Conservation (phyloP, 2,113 vertebrate species). For the Archocentrus centrarchus region DNA sequence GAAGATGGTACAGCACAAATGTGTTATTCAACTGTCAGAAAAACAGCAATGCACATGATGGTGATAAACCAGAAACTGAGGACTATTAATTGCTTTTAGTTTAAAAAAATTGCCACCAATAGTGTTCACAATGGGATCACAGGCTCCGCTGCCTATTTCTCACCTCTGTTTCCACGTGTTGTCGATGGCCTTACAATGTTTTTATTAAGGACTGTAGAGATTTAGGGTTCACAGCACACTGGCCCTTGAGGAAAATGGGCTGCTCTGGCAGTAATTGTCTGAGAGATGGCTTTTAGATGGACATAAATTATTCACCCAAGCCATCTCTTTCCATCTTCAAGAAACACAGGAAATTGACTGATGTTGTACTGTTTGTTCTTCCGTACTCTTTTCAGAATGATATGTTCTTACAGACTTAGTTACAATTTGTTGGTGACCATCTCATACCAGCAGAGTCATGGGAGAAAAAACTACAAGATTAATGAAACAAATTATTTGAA, state of each 20-base stretch:
- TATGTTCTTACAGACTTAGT: conserved; percentile 1
- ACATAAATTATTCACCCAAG: conserved; percentile 49
- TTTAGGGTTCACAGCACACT: neutral
- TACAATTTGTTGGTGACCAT: neutral
- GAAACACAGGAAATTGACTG: conserved; percentile 23
- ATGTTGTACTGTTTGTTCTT: conserved; percentile 20
- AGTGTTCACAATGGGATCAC: neutral
- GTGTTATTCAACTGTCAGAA: neutral
- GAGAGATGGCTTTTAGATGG: conserved; percentile 45
- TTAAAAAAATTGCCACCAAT: neutral
- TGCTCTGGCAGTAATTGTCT: conserved; percentile 28
- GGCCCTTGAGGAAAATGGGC: conserved; percentile 10
- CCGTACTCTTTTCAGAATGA: neutral
- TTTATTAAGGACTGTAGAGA: neutral
- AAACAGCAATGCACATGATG: neutral
- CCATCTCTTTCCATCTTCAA: conserved; percentile 18
- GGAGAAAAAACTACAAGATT: neutral
- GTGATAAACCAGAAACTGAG: neutral
- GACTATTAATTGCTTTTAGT: neutral
- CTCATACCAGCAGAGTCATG: neutral
- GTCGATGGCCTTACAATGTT: neutral
- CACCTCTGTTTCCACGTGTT: neutral
- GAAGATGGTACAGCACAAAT: neutral
- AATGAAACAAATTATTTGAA: too few species aligned
- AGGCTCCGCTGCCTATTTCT: neutral